Percentiles rank a stretch among this genome's conserved stretches.
These are phyloP conservation scores for Morinoia aosen DNA, from an alignment of 2,888 invertebrate genomes.

Conservation along the genomic window DNA sequence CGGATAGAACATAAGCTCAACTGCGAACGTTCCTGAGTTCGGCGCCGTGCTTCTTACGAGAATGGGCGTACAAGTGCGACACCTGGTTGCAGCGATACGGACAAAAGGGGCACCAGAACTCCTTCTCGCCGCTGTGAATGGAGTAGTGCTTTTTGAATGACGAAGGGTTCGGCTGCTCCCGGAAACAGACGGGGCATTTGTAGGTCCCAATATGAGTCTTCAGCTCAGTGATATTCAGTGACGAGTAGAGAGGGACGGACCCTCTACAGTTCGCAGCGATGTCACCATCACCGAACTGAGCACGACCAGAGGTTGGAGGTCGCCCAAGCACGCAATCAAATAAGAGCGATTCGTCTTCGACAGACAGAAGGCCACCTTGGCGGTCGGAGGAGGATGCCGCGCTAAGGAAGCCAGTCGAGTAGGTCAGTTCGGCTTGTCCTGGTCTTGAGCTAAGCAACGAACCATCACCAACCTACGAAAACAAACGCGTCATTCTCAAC, in stretches of 20 bases:
- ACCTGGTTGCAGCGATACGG: conserved; percentile 10
- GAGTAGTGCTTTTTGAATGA: conserved; percentile 15
- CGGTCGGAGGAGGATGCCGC: background rate
- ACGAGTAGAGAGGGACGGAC: background rate
- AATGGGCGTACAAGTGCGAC: conserved; percentile 21
- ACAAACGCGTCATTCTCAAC: background rate
- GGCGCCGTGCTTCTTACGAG: background rate
- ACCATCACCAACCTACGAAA: conserved; percentile 19
- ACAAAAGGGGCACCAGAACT: conserved; percentile 13
- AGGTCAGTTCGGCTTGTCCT: background rate
- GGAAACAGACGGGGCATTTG: background rate
- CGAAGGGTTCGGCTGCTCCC: background rate
- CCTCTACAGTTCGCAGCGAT: background rate
- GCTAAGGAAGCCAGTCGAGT: background rate
- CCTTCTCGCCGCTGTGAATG: conserved; percentile 36
- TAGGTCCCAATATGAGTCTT: background rate
- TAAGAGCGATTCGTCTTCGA: background rate
- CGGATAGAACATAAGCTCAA: background rate
- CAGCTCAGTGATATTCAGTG: background rate
- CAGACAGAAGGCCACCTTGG: background rate
- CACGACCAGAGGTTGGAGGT: background rate
- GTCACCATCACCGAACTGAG: background rate
- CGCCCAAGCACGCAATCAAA: background rate
- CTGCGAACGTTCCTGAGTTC: background rate
- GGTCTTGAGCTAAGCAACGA: conserved; percentile 23